Conservation (phyloP, 2,888 invertebrate genomes). For the Stenodera caucasica region DNA sequence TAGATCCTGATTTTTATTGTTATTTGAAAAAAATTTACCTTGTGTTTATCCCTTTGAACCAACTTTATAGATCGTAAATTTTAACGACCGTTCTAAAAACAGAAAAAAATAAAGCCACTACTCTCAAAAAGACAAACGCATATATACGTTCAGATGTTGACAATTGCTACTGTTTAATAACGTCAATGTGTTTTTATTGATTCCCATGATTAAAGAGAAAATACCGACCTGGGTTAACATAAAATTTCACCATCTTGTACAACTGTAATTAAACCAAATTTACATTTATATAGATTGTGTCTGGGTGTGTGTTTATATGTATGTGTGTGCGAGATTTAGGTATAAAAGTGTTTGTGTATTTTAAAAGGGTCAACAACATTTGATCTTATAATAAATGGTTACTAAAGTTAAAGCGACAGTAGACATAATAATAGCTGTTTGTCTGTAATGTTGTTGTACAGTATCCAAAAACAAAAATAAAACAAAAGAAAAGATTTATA, state of each 20-base stretch:
- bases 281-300: no score
- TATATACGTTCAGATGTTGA: conserved; percentile 5
- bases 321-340: neutral
- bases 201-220: conserved; percentile 27
- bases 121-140: neutral
- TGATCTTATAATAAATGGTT: neutral
- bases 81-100: conserved; percentile 2
- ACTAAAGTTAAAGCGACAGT: conserved; percentile 8
- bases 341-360: neutral
- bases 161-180: conserved; percentile 8
- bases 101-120: neutral
- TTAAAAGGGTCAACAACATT: conserved; percentile 15
- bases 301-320: no score
- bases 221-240: conserved; percentile 8
- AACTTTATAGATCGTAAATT: conserved; percentile 8
- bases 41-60: conserved; percentile 7
- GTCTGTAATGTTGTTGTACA: conserved; percentile 11
- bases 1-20: neutral
- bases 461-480: no score
- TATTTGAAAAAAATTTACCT: neutral
- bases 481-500: no score
- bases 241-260: conserved; percentile 29
- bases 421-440: conserved; percentile 29
- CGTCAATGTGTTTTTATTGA: conserved; percentile 30
- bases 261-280: conserved; percentile 12